Conservation (phyloP, 2,797 vertebrate genomes). For the Scyliorhinus canicula region DNA sequence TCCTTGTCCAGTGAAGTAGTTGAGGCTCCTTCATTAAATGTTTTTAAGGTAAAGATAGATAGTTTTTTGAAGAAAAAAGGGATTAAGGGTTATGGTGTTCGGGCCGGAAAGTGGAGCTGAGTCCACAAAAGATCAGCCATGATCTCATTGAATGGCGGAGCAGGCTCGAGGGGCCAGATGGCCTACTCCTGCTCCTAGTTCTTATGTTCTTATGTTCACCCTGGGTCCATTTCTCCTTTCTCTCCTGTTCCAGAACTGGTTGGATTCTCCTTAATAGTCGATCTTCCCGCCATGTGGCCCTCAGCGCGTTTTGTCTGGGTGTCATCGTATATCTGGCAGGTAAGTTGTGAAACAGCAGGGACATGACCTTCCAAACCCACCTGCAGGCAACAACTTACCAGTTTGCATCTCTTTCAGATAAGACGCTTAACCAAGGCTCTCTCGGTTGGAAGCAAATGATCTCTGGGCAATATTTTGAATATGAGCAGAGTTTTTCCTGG, state of each 20-base stretch:
- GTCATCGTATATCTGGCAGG: slow-evolving; percentile 80
- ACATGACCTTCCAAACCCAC: too few relatives aligned
- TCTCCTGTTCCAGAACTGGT: slow-evolving; percentile 64
- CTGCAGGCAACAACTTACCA: background rate
- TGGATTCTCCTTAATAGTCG: slow-evolving; percentile 82
- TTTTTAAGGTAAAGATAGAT: too few relatives aligned
- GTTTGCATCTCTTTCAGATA: background rate
- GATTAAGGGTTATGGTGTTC: too few relatives aligned
- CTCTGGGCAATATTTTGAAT: background rate
- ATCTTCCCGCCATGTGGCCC: slow-evolving; percentile 66
- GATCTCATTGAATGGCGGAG: too few relatives aligned
- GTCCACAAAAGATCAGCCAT: too few relatives aligned
- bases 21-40: too few relatives aligned
- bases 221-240: slow-evolving; percentile 41
- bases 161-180: too few relatives aligned
- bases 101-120: too few relatives aligned
- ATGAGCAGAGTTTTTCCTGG: background rate
- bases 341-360: slow-evolving; percentile 48
- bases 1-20: too few relatives aligned
- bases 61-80: too few relatives aligned
- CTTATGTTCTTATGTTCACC: too few relatives aligned
- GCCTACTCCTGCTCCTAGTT: too few relatives aligned
- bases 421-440: background rate
- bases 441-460: background rate
- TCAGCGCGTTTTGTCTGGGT: slow-evolving; percentile 81